A percentile compares a stretch with the other conserved stretches of the same genome.
These are phyloP conservation scores for Xanthia icteritia DNA, from an alignment of 2,888 invertebrate genomes.

Conservation along the genomic window DNA sequence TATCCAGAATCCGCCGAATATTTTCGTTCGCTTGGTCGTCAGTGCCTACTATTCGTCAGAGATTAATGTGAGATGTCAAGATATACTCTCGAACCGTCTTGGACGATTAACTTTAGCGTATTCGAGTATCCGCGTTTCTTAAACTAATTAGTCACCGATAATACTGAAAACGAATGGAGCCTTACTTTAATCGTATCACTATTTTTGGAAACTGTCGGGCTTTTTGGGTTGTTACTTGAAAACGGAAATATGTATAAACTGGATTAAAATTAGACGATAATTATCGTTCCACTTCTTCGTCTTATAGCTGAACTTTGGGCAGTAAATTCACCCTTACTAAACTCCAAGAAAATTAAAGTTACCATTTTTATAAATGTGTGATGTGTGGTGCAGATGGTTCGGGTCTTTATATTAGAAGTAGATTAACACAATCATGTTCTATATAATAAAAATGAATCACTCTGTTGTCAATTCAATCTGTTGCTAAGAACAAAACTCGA, in stretches of 20 bases:
- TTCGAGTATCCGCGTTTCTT: conserved; percentile 41
- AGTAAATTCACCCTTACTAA: background rate
- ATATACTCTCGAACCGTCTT: conserved; percentile 58
- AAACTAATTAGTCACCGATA: conserved; percentile 36
- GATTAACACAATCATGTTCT: too few relatives aligned
- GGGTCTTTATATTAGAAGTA: too few relatives aligned
- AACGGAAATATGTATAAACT: background rate
- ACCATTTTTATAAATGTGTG: background rate
- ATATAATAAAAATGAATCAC: too few relatives aligned
- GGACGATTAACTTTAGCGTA: conserved; percentile 69
- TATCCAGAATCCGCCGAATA: background rate
- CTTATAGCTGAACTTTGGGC: background rate
- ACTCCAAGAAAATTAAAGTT: background rate
- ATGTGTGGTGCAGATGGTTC: background rate
- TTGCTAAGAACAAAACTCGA: too few relatives aligned
- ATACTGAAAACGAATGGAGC: conserved; percentile 4
- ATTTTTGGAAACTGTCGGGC: background rate
- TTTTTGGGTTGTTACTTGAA: background rate
- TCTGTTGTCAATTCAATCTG: too few relatives aligned
- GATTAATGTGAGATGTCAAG: conserved; percentile 65
- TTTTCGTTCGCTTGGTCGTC: background rate
- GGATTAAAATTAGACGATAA: background rate
- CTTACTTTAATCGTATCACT: conserved; percentile 11
- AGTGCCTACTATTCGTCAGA: conserved; percentile 19
- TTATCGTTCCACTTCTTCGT: background rate